These are phyloP conservation scores for Callaeas wilsoni DNA, from an alignment of 2,113 vertebrate species.

Conservation along the genomic window DNA sequence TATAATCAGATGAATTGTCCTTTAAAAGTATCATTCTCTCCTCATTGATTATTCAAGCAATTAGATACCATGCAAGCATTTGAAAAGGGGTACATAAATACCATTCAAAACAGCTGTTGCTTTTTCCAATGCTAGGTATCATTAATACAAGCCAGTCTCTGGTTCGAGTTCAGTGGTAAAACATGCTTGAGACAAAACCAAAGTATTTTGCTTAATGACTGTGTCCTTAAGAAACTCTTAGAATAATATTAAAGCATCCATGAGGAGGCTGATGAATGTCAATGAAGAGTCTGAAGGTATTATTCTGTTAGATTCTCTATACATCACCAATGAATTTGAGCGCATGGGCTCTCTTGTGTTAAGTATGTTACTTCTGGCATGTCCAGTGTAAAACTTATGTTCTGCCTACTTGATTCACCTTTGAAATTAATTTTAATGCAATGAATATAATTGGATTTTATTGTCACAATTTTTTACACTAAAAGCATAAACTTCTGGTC, in stretches of 20 bases:
- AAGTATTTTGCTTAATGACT: background rate
- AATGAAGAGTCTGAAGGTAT: accelerated
- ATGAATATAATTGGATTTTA: background rate
- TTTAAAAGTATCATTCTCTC: background rate
- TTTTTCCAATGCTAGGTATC: background rate
- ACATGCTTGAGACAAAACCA: background rate
- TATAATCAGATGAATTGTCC: background rate
- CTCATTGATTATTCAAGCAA: background rate
- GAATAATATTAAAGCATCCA: background rate
- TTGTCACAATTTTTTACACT: background rate
- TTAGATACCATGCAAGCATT: background rate
- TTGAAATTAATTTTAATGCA: background rate
- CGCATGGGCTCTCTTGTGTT: background rate
- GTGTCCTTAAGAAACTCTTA: background rate
- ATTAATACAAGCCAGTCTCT: background rate
- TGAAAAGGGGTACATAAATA: background rate
- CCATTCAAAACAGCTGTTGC: background rate
- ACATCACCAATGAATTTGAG: background rate
- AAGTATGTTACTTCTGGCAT: background rate
- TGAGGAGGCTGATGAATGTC: background rate
- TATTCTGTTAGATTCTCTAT: background rate
- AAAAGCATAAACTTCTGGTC: background rate
- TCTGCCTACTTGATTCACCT: background rate
- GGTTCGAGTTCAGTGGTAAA: background rate
- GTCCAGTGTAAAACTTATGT: background rate